A percentile compares a stretch with the other conserved stretches of the same genome.
Evolutionary conservation across 1,140 invertebrate genomes (phyloP).

Genomic region (Dendrolimus punctatus): DNA sequence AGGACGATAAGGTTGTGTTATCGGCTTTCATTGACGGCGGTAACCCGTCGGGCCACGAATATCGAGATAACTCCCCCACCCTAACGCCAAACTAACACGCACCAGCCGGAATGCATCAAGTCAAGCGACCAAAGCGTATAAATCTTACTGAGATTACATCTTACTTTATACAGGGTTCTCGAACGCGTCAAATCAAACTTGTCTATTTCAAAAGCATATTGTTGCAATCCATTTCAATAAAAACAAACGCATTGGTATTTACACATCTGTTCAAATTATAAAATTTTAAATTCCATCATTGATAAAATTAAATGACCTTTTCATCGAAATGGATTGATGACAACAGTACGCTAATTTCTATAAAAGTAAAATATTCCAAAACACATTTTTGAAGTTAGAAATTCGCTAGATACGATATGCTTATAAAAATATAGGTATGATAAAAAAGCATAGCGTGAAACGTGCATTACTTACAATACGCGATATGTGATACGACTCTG

Average conservation of each 20-base stretch:
- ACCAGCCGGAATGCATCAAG: conserved; percentile 66
- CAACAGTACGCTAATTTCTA: background rate
- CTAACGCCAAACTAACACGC: conserved; percentile 22
- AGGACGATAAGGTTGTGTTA: too few relatives aligned
- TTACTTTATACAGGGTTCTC: conserved; percentile 43
- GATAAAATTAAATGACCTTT: too few relatives aligned
- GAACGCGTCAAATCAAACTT: conserved; percentile 16
- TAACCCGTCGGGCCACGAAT: background rate
- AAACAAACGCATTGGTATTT: too few relatives aligned
- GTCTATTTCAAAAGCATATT: background rate
- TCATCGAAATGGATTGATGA: background rate
- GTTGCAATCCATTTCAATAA: too few relatives aligned
- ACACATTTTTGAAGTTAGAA: too few relatives aligned
- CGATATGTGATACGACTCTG: too few relatives aligned
- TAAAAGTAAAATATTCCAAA: background rate
- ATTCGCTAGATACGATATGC: too few relatives aligned
- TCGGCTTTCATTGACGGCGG: background rate
- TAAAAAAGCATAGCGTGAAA: too few relatives aligned
- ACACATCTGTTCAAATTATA: too few relatives aligned
- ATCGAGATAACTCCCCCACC: background rate
- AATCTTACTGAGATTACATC: conserved; percentile 58
- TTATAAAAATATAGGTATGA: too few relatives aligned
- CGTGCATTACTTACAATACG: too few relatives aligned
- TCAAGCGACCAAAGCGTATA: conserved; percentile 61
- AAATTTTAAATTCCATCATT: too few relatives aligned